phyloP scores from a whole-genome alignment of 2,797 vertebrate species.

The Melanotaenia boesemani region DNA sequence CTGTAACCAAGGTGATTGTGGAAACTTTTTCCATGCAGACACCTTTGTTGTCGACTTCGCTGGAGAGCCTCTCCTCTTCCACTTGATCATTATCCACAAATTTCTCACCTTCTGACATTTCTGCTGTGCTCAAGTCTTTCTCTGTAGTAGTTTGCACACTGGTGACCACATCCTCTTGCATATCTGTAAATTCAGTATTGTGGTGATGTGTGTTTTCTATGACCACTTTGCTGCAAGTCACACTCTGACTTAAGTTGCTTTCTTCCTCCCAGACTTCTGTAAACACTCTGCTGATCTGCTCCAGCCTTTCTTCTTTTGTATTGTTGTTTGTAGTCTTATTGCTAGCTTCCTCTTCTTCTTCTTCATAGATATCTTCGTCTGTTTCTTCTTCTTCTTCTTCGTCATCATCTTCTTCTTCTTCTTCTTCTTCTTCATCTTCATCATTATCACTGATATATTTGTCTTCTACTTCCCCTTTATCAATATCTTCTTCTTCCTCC shows the following conservation, averaged over 20 bases:
- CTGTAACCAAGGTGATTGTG: constrained; percentile 12
- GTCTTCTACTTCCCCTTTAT: neutral
- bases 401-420: too few relatives aligned
- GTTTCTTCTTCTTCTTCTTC: neutral
- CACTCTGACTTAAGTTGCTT: neutral
- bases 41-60: constrained; percentile 4
- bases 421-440: too few relatives aligned
- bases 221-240: neutral
- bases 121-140: neutral
- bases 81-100: constrained; percentile 4
- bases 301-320: neutral
- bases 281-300: neutral
- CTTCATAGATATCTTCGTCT: neutral
- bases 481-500: too few relatives aligned
- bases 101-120: constrained; percentile 8
- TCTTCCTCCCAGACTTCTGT: constrained; percentile 18
- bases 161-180: constrained; percentile 17
- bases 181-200: constrained; percentile 5
- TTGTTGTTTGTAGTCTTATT: neutral
- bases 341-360: neutral
- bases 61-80: neutral
- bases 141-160: constrained; percentile 23
- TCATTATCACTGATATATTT: neutral
- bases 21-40: constrained; percentile 2
- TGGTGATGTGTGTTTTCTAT: neutral